Base-by-base conservation (phyloP, 2,888 invertebrate genomes). In the Stenodema calcarata region DNA sequence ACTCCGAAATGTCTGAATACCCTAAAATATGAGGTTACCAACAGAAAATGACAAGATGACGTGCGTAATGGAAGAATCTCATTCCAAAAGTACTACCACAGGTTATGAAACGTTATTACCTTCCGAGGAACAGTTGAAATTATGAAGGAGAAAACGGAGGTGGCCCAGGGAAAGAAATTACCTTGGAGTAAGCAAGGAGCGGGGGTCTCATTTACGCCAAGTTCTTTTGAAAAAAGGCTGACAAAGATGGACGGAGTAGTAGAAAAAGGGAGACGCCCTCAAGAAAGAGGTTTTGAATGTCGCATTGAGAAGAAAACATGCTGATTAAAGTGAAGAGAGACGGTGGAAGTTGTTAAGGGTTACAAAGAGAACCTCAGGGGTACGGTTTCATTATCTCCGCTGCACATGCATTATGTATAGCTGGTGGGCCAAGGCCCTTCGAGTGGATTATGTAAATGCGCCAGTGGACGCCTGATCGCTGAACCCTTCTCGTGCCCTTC, bases 371-470 rank as follows among this genome's bases (percentile, higher is more conserved):
- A 50, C 12, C 47, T 47, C 30, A 14, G 80, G 23, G 44, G 27
- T 28, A 80, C 44, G 84, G 84, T 84, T 84, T 84, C 84, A 84
- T 84, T 84, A 84, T 84, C 84, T 73, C 84, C 28, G 35, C 84
- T 84, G 84, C 84, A 84, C 84, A 84, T 84, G 84, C 84, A 84
- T 84, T 84, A 84, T 84, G 84, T 84, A 84, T 84, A 84, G 84
- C 84, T 84, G 69, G 70, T 42, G 73, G 84, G 73, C 73, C 42
- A 73, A 73, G 70, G 84, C 84, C 78, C 42, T 84, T 84, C 84
- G 84, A 84, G 84, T 84, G 84, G 84, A 84, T 84, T 84, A 84
- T 84, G 84, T 73, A 70, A 84, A 84, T 84, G 35, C 18, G 18
- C 28, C 82, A 62, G 69, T 84, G 84, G 84, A 70, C 47, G 84